phyloP scores from a whole-genome alignment of 2,888 invertebrate species.

The Orthosia gracilis region DNA sequence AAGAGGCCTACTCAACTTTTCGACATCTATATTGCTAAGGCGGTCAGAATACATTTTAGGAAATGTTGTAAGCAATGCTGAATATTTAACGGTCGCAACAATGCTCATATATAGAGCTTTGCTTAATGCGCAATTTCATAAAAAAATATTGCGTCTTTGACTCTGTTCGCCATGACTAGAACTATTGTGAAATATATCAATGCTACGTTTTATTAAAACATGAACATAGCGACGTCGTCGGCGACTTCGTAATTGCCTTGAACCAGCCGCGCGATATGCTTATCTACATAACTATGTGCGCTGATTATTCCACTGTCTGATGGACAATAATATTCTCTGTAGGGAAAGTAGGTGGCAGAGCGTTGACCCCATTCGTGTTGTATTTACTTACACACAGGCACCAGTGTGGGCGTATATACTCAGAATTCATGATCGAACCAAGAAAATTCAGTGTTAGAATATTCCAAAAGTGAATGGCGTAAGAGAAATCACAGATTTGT shows the following conservation, averaged over 20 bases:
- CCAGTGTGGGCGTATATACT: slow-evolving; percentile 63
- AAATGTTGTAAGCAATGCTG: slow-evolving; percentile 1
- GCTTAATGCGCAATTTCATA: neutral
- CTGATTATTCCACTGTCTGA: slow-evolving; percentile 65
- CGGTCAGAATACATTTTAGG: slow-evolving; percentile 5
- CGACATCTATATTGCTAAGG: slow-evolving; percentile 5
- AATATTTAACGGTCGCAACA: slow-evolving; percentile 5
- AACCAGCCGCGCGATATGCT: slow-evolving; percentile 61
- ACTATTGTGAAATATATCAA: slow-evolving; percentile 37
- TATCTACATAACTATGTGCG: slow-evolving; percentile 60
- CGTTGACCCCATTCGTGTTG: slow-evolving; percentile 76
- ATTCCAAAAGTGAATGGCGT: slow-evolving; percentile 69
- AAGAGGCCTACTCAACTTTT: slow-evolving; percentile 8
- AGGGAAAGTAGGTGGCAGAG: slow-evolving; percentile 83
- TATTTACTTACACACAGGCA: slow-evolving; percentile 69
- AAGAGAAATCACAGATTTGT: slow-evolving; percentile 70
- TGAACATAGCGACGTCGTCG: slow-evolving; percentile 24
- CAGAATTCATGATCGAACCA: slow-evolving; percentile 63
- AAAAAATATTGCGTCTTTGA: slow-evolving; percentile 32
- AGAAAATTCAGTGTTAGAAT: slow-evolving; percentile 64
- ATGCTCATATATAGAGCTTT: slow-evolving; percentile 1
- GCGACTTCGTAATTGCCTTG: slow-evolving; percentile 53
- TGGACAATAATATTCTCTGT: slow-evolving; percentile 70
- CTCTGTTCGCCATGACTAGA: slow-evolving; percentile 14
- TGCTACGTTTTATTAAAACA: slow-evolving; percentile 24